Evolutionary conservation across 1,140 invertebrate species (phyloP).

Genomic region (Drosophila parvula): DNA sequence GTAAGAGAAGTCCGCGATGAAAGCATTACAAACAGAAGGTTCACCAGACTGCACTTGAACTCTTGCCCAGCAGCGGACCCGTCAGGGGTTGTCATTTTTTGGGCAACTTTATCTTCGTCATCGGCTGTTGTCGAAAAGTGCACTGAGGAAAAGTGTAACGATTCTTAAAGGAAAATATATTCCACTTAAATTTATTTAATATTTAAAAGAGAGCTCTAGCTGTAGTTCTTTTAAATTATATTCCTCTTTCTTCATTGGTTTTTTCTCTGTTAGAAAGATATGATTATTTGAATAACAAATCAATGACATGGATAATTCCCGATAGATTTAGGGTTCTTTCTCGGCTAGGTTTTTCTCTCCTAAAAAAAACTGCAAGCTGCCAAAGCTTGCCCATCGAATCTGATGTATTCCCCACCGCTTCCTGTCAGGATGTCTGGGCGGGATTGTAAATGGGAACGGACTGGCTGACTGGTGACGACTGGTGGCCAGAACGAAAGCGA

Average conservation of each 20-base stretch:
- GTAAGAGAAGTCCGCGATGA: conserved; percentile 15
- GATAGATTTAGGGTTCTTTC: not conserved
- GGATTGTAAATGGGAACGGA: conserved; percentile 22
- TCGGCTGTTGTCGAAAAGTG: conserved; percentile 7
- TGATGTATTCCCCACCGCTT: conserved; percentile 66
- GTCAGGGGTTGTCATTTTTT: conserved; percentile 4
- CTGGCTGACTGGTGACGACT: conserved; percentile 1
- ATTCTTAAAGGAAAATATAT: accelerated
- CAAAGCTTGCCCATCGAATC: conserved; percentile 27
- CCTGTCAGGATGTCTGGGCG: conserved; percentile 42
- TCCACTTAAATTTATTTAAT: not conserved
- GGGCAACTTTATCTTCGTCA: conserved; percentile 39
- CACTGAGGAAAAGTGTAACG: not conserved
- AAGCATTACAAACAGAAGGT: conserved; percentile 63
- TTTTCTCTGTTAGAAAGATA: not conserved
- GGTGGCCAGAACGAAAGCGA: conserved; percentile 1
- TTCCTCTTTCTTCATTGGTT: too few relatives aligned
- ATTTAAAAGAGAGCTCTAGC: not conserved
- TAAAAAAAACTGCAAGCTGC: conserved; percentile 32
- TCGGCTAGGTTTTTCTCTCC: too few relatives aligned
- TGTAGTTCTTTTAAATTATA: not conserved
- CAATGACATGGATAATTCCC: not conserved
- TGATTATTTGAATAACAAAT: conserved; percentile 2
- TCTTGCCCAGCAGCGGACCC: conserved; percentile 22
- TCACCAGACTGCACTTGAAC: conserved; percentile 75